Conservation (phyloP, 2,797 vertebrate species). For the Naso thynnoides region DNA sequence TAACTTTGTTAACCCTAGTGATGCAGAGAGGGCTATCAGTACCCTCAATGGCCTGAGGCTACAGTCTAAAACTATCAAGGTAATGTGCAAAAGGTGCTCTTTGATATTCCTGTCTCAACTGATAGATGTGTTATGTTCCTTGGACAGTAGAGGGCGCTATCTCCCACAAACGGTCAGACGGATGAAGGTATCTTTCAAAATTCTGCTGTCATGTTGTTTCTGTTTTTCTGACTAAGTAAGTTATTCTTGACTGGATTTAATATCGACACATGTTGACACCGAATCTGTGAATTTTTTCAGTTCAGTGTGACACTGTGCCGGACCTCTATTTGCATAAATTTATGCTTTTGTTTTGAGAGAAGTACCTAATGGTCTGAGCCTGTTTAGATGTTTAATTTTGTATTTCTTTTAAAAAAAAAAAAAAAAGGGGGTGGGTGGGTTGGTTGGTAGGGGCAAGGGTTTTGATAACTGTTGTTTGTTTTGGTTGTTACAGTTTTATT, state of each 20-base stretch:
- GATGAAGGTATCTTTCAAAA: slow-evolving; percentile 71
- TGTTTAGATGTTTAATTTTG: slow-evolving; percentile 50
- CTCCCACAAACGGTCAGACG: slow-evolving; percentile 66
- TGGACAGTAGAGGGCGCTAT: slow-evolving; percentile 79
- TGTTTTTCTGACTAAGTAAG: slow-evolving; percentile 51
- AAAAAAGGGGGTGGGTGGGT: too few species aligned
- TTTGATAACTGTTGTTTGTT: slow-evolving; percentile 22
- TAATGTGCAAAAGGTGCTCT: slow-evolving; percentile 86
- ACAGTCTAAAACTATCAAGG: slow-evolving; percentile 99
- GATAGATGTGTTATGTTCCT: slow-evolving; percentile 81
- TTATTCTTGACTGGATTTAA: slow-evolving; percentile 37
- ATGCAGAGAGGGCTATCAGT: slow-evolving; percentile 99
- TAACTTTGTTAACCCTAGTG: slow-evolving; percentile 98
- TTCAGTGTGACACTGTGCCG: slow-evolving; percentile 64
- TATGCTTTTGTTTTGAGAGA: slow-evolving; percentile 49
- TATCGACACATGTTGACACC: slow-evolving; percentile 77
- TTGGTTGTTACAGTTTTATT: slow-evolving; percentile 3
- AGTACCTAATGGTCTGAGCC: slow-evolving; percentile 34
- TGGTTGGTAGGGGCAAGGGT: too few species aligned
- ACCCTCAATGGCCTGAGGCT: slow-evolving; percentile 99
- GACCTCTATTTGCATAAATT: slow-evolving; percentile 49
- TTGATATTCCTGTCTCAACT: slow-evolving; percentile 83
- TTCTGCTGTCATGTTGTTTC: slow-evolving; percentile 51
- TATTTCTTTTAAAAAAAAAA: slow-evolving; percentile 49
- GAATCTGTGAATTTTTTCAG: slow-evolving; percentile 70